Base-by-base conservation (phyloP, 1,140 invertebrate genomes). In the Rhopalosiphum maidis region DNA sequence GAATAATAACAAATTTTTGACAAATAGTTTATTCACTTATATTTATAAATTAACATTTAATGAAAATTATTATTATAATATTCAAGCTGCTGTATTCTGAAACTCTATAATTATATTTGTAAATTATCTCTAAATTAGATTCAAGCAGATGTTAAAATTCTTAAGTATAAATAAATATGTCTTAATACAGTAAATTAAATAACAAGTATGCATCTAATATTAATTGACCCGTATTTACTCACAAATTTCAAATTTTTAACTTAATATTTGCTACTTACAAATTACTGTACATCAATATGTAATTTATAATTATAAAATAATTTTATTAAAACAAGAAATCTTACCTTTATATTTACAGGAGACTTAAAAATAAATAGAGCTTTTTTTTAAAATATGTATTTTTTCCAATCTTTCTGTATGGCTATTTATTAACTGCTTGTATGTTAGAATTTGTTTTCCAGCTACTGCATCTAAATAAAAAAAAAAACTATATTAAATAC, bases 341-440 rank as follows among this genome's bases (percentile, higher is more conserved):
- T 92, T 92, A 92, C 91, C 46, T 92, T 48, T 23, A 92, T 43
- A 41, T 83, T 92, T n/a, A 92, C 21, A 22, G 91, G 91, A n/a
- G 22, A 43, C 22, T 92, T 92, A 51, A 2, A 83, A 37, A 92
- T 25, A 92, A 92, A 92, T 15, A 92, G 23, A 48, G 11, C 5
- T 4, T 83, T 83, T n/a, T 92, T 83, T 92, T n/a, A 51, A 92
- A 25, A 92, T 25, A 37, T 35, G 8, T 83, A 92, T 82, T 51
- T 83, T 48, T 46, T 92, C 77, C 15, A 92, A 92, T 9, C 77
- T 35, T 23, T 51, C 25, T 30, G 77, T 7, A 83, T 92, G 91
- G 21, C 18, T 83, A 25, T 83, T 92, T 82, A 92, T 51, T 83
- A 82, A 37, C 25, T 92, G 8, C 2, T 85, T 85, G 22, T 83